phyloP scores from a whole-genome alignment of 2,888 invertebrate species.

The Enchytraeus crypticus region DNA sequence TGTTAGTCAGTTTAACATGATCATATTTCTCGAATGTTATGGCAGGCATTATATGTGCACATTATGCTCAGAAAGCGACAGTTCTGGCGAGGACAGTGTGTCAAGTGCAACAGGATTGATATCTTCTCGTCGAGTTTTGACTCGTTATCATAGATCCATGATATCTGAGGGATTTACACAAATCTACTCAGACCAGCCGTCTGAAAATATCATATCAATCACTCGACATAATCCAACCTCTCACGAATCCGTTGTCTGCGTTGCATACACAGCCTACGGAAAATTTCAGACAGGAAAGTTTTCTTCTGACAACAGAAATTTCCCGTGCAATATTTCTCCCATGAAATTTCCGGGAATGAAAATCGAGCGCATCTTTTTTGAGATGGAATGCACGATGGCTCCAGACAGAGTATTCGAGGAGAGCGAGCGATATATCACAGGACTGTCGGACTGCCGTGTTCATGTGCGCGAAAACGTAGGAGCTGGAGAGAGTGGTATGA shows the following conservation, averaged over 20 bases:
- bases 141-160: constrained; percentile 71
- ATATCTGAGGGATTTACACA: constrained; percentile 61
- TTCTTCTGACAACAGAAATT: too few species aligned
- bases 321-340: constrained; percentile 41
- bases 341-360: constrained; percentile 58
- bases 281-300: constrained; percentile 56
- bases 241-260: constrained; percentile 79
- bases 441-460: constrained; percentile 65
- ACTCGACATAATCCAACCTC: constrained; percentile 81
- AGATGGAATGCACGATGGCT: constrained; percentile 59
- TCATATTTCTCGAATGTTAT: too few species aligned
- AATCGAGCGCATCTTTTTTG: constrained; percentile 74
- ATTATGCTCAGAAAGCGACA: background rate
- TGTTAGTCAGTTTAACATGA: too few species aligned
- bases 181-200: constrained; percentile 91
- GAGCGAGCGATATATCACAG: constrained; percentile 65
- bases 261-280: constrained; percentile 78
- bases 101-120: constrained; percentile 60
- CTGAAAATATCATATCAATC: constrained; percentile 78
- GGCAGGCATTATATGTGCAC: too few species aligned
- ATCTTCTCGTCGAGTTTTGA: constrained; percentile 70
- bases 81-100: background rate
- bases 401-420: constrained; percentile 38
- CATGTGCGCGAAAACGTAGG: too few species aligned
- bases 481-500: too few species aligned